Percentiles rank a stretch among this genome's conserved stretches.
These are phyloP conservation scores for Scalopus aquaticus DNA, from an alignment of 2,113 vertebrate species.

Conservation along the genomic window DNA sequence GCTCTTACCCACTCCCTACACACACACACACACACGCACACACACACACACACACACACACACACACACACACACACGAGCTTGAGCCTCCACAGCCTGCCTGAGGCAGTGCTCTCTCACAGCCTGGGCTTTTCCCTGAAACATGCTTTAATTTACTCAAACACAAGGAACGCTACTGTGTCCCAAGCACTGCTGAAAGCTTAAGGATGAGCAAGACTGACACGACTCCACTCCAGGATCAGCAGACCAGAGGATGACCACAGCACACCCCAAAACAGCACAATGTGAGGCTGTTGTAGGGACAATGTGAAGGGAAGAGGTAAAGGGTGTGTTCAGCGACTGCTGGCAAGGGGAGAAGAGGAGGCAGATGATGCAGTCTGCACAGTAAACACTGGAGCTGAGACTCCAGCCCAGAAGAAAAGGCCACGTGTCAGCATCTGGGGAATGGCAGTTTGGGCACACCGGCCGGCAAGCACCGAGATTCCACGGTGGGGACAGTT, in stretches of 20 bases:
- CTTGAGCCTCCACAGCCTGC: neutral
- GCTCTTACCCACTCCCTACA: neutral
- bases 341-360: neutral
- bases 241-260: neutral
- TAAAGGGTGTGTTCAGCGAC: neutral
- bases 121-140: neutral
- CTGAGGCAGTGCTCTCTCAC: neutral
- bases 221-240: neutral
- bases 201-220: neutral
- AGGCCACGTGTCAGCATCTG: neutral
- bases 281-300: accelerated
- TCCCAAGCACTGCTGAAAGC: too few species aligned
- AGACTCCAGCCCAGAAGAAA: neutral
- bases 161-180: neutral
- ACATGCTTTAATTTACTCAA: neutral
- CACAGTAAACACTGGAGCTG: neutral
- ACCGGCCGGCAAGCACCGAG: neutral
- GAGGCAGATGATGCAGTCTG: neutral
- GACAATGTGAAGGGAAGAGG: neutral
- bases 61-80: neutral
- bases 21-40: neutral
- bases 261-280: neutral
- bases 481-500: neutral
- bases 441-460: neutral
- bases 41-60: neutral